A percentile compares a stretch with the other conserved stretches of the same genome.
Evolutionary conservation across 1,140 invertebrate species (phyloP).

Genomic region (Eupristina koningsbergeri): DNA sequence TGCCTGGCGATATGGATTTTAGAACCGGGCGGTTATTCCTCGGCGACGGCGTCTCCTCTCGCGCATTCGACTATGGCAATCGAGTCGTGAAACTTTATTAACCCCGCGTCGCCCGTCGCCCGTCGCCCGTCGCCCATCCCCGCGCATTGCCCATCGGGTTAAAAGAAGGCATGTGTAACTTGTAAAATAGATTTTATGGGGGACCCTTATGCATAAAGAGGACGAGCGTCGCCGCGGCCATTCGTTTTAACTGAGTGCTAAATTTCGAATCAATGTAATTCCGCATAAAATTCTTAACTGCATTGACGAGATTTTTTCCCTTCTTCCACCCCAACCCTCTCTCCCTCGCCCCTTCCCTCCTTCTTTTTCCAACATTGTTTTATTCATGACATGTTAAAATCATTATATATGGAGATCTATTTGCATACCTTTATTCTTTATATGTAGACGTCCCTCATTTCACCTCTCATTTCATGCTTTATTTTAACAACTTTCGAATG

Average conservation of each 20-base stretch:
- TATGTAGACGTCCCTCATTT: too few relatives aligned
- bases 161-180: slow-evolving; percentile 44
- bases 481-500: background rate
- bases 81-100: slow-evolving; percentile 52
- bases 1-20: slow-evolving; percentile 48
- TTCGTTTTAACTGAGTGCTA: slow-evolving; percentile 42
- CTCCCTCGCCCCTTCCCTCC: background rate
- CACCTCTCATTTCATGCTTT: background rate
- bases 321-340: background rate
- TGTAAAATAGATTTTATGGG: slow-evolving; percentile 49
- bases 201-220: slow-evolving; percentile 33
- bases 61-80: slow-evolving; percentile 32
- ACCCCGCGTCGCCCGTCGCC: slow-evolving; percentile 6
- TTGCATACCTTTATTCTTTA: background rate
- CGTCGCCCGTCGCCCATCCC: too few relatives aligned
- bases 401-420: slow-evolving; percentile 9
- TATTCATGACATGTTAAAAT: slow-evolving; percentile 29
- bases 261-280: slow-evolving; percentile 49
- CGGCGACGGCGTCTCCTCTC: background rate
- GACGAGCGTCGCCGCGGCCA: slow-evolving; percentile 10
- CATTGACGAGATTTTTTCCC: slow-evolving; percentile 40
- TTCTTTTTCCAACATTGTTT: slow-evolving; percentile 1
- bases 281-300: slow-evolving; percentile 45
- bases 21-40: slow-evolving; percentile 28
- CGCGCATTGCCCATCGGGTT: slow-evolving; percentile 7